These are phyloP conservation scores for Euphydryas editha DNA, from an alignment of 2,888 invertebrate genomes.

Conservation along the genomic window DNA sequence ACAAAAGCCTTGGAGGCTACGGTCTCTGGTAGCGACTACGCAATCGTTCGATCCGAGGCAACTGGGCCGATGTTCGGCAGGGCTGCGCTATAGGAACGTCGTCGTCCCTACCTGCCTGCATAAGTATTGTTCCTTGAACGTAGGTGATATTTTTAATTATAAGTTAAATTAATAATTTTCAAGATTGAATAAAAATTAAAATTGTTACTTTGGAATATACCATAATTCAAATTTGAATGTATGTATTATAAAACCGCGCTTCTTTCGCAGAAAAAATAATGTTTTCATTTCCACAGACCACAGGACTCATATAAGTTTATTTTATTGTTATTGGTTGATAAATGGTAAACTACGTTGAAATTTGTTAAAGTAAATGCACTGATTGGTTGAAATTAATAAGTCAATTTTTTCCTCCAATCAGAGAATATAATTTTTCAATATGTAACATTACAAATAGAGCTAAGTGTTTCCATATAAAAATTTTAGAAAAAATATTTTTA, in stretches of 20 bases:
- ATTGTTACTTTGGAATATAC: constrained; percentile 9
- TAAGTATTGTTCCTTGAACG: background rate
- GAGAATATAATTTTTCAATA: background rate
- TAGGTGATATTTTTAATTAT: background rate
- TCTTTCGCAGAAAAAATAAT: constrained; percentile 59
- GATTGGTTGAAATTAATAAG: constrained; percentile 32
- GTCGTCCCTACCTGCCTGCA: constrained; percentile 15
- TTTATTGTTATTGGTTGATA: constrained; percentile 17
- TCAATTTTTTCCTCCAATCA: constrained; percentile 4
- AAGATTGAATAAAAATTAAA: background rate
- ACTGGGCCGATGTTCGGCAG: constrained; percentile 77
- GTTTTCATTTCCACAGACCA: constrained; percentile 23
- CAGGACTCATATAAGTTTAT: constrained; percentile 7
- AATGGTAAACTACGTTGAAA: background rate
- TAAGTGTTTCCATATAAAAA: no score
- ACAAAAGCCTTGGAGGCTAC: constrained; percentile 56
- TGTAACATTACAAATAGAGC: background rate
- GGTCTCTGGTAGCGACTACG: constrained; percentile 70
- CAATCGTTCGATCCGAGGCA: constrained; percentile 79
- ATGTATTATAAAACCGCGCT: constrained; percentile 59
- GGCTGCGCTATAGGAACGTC: constrained; percentile 81
- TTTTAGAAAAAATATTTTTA: no score
- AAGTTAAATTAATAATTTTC: background rate
- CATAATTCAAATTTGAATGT: constrained; percentile 55
- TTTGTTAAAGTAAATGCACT: background rate